These are phyloP conservation scores for Holocentrus rufus DNA, from an alignment of 2,797 vertebrate species.

Conservation along the genomic window DNA sequence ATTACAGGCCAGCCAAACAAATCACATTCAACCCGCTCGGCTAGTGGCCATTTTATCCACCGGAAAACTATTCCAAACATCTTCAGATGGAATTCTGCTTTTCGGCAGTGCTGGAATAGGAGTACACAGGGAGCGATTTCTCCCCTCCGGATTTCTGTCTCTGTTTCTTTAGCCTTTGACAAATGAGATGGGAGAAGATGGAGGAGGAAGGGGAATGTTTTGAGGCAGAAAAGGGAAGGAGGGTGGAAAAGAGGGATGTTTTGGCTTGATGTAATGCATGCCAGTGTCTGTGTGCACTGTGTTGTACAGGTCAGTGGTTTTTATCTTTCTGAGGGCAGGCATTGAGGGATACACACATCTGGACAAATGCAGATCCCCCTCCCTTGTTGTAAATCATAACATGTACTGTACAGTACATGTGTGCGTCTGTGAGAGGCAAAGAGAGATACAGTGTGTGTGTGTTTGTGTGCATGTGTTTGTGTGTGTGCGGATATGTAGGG, in stretches of 20 bases:
- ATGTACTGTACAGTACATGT: slow-evolving; percentile 61
- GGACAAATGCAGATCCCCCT: slow-evolving; percentile 78
- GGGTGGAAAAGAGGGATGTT: slow-evolving; percentile 71
- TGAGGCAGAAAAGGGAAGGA: slow-evolving; percentile 62
- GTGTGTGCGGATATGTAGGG: slow-evolving; percentile 41
- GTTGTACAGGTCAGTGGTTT: slow-evolving; percentile 77
- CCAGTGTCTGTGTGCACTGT: slow-evolving; percentile 73
- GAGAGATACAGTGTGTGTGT: slow-evolving; percentile 46
- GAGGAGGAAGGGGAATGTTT: slow-evolving; percentile 76
- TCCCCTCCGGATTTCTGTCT: slow-evolving; percentile 71
- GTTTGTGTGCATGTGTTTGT: slow-evolving; percentile 34
- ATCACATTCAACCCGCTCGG: slow-evolving; percentile 23
- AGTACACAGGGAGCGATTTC: slow-evolving; percentile 52
- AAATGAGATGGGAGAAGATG: slow-evolving; percentile 75
- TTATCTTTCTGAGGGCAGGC: slow-evolving; percentile 78
- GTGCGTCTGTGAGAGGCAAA: slow-evolving; percentile 54
- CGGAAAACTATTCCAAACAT: slow-evolving; percentile 77
- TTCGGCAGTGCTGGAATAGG: slow-evolving; percentile 48
- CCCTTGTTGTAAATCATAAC: slow-evolving; percentile 74
- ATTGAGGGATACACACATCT: slow-evolving; percentile 80
- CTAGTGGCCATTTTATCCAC: slow-evolving; percentile 50
- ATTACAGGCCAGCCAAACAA: slow-evolving; percentile 31
- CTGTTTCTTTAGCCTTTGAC: slow-evolving; percentile 82
- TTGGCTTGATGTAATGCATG: slow-evolving; percentile 79
- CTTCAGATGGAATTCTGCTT: slow-evolving; percentile 73